Conservation (phyloP, 2,113 vertebrate species). For the Microtus richardsoni region DNA sequence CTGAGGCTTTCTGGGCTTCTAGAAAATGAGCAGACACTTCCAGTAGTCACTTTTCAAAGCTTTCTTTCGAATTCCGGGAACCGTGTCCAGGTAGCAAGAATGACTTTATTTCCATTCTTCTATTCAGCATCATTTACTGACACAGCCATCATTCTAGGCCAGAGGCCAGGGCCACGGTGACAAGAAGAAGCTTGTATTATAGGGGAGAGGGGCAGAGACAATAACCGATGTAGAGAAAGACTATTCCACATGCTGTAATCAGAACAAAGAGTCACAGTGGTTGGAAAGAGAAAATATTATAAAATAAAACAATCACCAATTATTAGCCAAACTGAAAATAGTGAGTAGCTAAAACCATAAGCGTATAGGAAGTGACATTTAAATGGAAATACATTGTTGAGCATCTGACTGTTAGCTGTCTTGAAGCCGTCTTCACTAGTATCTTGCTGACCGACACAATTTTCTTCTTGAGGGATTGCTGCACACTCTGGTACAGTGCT, state of each 20-base stretch:
- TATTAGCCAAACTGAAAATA: not conserved
- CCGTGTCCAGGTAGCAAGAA: not conserved
- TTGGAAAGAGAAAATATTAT: not conserved
- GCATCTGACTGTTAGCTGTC: not conserved
- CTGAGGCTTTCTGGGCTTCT: not conserved
- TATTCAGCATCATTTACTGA: constrained; percentile 13
- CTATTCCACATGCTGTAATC: not conserved
- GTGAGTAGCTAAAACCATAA: not conserved
- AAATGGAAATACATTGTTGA: not conserved
- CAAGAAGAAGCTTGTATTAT: not conserved
- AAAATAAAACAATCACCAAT: not conserved
- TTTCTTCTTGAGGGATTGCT: not conserved
- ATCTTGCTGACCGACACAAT: not conserved
- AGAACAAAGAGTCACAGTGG: not conserved
- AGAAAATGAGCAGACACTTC: constrained; percentile 22
- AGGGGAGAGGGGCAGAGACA: not conserved
- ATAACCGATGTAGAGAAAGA: not conserved
- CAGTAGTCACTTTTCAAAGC: not conserved
- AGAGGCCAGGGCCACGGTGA: not conserved
- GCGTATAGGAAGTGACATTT: not conserved
- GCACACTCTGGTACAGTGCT: not conserved
- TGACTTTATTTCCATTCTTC: constrained; percentile 21
- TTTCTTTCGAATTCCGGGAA: constrained; percentile 13
- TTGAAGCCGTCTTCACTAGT: constrained; percentile 27
- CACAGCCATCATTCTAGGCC: not conserved